Percentiles rank a stretch among this genome's conserved stretches.
These are phyloP conservation scores for Apus apus DNA, from an alignment of 2,113 vertebrate species.

Conservation along the genomic window DNA sequence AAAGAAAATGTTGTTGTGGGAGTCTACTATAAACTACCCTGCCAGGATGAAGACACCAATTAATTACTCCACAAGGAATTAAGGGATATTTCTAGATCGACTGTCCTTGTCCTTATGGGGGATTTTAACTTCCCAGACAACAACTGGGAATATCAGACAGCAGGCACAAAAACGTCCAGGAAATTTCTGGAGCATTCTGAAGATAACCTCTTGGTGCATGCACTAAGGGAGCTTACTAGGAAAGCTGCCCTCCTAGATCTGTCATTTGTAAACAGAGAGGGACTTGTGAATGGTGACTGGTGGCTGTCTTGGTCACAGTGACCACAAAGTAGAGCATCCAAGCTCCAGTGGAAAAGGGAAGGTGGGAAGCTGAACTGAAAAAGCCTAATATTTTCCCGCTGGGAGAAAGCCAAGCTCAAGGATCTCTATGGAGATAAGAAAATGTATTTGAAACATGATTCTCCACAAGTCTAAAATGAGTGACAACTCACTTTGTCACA, in stretches of 20 bases:
- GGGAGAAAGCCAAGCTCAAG: neutral
- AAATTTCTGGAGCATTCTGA: too few species aligned
- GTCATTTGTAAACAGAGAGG: too few species aligned
- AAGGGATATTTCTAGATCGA: too few species aligned
- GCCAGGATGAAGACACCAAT: too few species aligned
- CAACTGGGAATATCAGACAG: neutral
- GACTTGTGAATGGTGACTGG: neutral
- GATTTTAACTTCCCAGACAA: neutral
- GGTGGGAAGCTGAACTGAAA: neutral
- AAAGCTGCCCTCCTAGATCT: neutral
- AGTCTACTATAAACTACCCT: too few species aligned
- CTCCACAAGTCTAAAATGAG: neutral
- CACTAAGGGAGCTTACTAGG: neutral
- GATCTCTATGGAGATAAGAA: neutral
- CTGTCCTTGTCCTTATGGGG: too few species aligned
- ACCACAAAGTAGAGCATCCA: neutral
- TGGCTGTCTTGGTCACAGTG: neutral
- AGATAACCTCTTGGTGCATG: neutral
- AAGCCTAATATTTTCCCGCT: neutral
- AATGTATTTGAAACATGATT: neutral
- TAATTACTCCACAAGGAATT: too few species aligned
- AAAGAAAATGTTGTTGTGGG: too few species aligned
- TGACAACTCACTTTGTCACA: neutral
- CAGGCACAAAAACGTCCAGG: neutral
- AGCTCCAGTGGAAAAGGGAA: neutral